A percentile compares a stretch with the other conserved stretches of the same genome.
Conservation (phyloP, 2,113 vertebrate species). For the Anoura caudifer region DNA sequence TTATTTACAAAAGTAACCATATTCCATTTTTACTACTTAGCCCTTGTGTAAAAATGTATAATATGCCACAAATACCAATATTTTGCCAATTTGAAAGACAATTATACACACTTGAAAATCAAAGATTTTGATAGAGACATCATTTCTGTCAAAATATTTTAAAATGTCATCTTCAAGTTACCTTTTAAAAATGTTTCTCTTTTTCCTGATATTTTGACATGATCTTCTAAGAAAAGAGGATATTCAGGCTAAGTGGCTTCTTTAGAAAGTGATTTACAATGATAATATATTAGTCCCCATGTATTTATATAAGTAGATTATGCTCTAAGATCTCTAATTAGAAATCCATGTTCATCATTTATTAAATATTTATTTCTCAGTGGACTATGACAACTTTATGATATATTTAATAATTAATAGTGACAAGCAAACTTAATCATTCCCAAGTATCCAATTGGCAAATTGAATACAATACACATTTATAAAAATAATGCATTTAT, state of each 20-base stretch:
- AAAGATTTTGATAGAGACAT: not conserved
- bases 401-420: not conserved
- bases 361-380: not conserved
- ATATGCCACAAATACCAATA: not conserved
- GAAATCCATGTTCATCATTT: not conserved
- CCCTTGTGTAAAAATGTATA: not conserved
- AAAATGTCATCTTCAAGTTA: not conserved
- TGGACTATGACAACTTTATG: not conserved
- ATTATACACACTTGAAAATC: not conserved
- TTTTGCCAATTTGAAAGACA: not conserved
- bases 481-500: not conserved
- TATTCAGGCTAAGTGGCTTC: not conserved
- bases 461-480: not conserved
- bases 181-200: not conserved
- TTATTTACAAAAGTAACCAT: not conserved
- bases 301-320: not conserved
- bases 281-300: not conserved
- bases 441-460: not conserved
- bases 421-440: not conserved
- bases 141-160: not conserved
- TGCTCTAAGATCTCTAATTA: not conserved
- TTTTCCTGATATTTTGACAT: not conserved
- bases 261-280: not conserved
- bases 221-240: not conserved
- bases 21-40: not conserved